Base-by-base conservation (phyloP, 2,113 vertebrate species). In the Chauna torquata region DNA sequence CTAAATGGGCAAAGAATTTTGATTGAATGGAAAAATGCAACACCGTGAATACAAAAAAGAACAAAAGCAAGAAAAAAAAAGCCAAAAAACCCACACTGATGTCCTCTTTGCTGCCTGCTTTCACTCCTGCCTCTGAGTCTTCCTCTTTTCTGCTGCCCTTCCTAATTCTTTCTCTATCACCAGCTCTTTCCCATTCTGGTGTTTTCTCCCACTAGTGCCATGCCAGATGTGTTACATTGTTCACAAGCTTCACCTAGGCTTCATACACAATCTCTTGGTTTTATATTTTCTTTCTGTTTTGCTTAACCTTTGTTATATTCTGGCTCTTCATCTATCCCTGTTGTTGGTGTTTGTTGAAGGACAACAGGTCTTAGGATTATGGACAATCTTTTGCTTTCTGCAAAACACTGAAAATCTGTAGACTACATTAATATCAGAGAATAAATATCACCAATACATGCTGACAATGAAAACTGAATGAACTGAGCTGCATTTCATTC, bases 31-130 rank as follows among this genome's bases (percentile, higher is more conserved):
- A 71, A 45, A 71, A 52, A 5, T 34, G 6, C 44, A 54, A 89
- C 16, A 40, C 6, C 7, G 27, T 40, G 24, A 81, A 84, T 19
- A 5, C 24, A 81, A 30, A n/a, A 58, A 80, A 69, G 2, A 61
- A 66, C 4, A 45, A 75, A 59, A 55, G 17, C 2, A 54, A 72
- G 42, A 64, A 27, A 27, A 38, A 14, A 9, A 25, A 65, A 12
- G 24, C 50, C 50, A 9, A 4, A 19, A 23, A 49, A 59, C 13
- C 0, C 1, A 40, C 52, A 38, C 30, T 0, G 0, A 30, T 32
- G 9, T 30, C 18, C 11, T 16, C 8, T 74, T 50, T 90, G 50
- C 23, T 40, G 59, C 22, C 44, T 82, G 23, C 52, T 85, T 82
- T 77, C 36, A 9, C 17, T 57, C 3, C 8, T 82, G 23, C 20